Evolutionary conservation across 2,888 invertebrate genomes (phyloP), one percentile per base, ranked within the genome.

Genomic region (Diarsia rubi): DNA sequence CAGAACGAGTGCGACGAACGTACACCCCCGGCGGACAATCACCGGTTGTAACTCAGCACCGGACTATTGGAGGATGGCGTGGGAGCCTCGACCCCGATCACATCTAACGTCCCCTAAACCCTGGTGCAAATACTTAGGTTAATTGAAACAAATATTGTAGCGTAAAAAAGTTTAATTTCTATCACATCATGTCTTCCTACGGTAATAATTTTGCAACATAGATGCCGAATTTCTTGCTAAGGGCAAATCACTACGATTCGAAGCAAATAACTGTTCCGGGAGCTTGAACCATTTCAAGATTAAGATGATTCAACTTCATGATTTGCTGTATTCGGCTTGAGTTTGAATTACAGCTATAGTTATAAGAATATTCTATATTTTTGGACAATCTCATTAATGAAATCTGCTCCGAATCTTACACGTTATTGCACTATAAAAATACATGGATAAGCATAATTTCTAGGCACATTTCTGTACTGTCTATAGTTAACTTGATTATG

Each of bases 121-220:
- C 79, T 79, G 73, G 74, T 73, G 52, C 78, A 78, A 72, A 71
- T 73, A n/a, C n/a, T n/a, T n/a, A 72, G 77, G 75, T 75, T 77
- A 88, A 92, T 89, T 90, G 86, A 90, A 90, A 92, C 82, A 89
- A 80, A 89, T 87, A 75, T 72, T 79, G 82, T 96, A 94, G 95
- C 94, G 96, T 96, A 96, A 94, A 96, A 96, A 96, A 96, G 93
- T 96, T 96, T 96, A 93, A 91, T 96, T 92, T 95, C 96, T 96
- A 96, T 96, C 96, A 96, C 96, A 96, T 95, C 92, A 93, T 95
- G 93, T 95, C 93, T 94, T 94, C 93, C 95, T 95, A 95, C 94
- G 86, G 90, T 94, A 92, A 92, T 92, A 89, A 93, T 91, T 94
- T 95, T 95, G 94, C 93, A 95, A 96, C 95, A 95, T 94, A 93